Conservation (phyloP, 1,140 invertebrate genomes). For the Pteromalus puparum region DNA sequence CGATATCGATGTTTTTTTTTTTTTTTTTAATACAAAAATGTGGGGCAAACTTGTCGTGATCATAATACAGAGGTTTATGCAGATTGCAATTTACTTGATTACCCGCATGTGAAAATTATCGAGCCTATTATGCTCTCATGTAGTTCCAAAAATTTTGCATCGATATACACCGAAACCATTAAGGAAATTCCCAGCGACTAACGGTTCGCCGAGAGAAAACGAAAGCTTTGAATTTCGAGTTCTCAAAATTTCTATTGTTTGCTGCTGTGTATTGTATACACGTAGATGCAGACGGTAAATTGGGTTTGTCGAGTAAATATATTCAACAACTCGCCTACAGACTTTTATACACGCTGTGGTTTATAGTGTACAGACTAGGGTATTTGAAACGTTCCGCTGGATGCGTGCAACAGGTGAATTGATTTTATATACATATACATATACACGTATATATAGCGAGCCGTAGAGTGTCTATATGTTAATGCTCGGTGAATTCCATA, state of each 20-base stretch:
- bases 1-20: neutral
- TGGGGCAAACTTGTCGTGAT: too few relatives aligned
- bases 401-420: slow-evolving; percentile 38
- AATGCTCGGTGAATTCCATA: slow-evolving; percentile 3
- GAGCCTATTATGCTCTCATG: neutral
- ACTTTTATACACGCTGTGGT: neutral
- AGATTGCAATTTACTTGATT: too few relatives aligned
- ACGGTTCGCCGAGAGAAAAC: slow-evolving; percentile 10
- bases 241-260: slow-evolving; percentile 7
- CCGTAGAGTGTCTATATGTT: neutral
- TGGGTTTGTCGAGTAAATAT: slow-evolving; percentile 11
- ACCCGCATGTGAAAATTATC: too few relatives aligned
- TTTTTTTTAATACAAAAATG: neutral
- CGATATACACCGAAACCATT: neutral
- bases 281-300: neutral
- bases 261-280: neutral
- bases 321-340: too few relatives aligned
- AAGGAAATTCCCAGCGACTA: neutral
- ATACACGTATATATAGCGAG: neutral
- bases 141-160: neutral
- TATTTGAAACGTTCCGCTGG: neutral
- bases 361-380: neutral
- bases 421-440: neutral
- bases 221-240: slow-evolving; percentile 10
- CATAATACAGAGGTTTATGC: too few relatives aligned